A percentile compares a stretch with the other conserved stretches of the same genome.
Evolutionary conservation across 2,113 vertebrate species (phyloP).

Genomic region (Ceuthmochares aereus): DNA sequence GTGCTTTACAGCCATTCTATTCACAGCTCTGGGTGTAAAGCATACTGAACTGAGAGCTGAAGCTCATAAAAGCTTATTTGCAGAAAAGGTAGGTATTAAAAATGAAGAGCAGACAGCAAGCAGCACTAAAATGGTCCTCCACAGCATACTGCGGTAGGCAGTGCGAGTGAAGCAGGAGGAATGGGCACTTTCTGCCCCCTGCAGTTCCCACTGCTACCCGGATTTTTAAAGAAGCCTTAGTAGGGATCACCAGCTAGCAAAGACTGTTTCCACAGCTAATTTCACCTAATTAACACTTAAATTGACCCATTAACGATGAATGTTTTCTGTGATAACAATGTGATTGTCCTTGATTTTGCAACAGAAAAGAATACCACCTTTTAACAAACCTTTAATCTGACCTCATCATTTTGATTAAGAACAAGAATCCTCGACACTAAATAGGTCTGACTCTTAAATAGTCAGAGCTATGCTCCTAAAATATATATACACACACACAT

Average conservation of each 20-base stretch:
- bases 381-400: neutral
- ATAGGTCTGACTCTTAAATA: neutral
- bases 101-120: neutral
- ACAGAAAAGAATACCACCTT: neutral
- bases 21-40: neutral
- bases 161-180: neutral
- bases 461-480: neutral
- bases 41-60: neutral
- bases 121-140: slow-evolving; percentile 57
- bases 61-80: slow-evolving; percentile 16
- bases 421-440: neutral
- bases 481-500: neutral
- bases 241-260: neutral
- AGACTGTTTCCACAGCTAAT: neutral
- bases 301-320: neutral
- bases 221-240: slow-evolving; percentile 31
- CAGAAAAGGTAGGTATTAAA: slow-evolving; percentile 13
- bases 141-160: slow-evolving; percentile 48
- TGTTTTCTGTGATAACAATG: neutral
- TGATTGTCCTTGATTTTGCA: neutral
- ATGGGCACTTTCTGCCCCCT: slow-evolving; percentile 64
- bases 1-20: neutral
- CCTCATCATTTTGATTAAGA: neutral
- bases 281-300: neutral
- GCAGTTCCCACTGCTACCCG: slow-evolving; percentile 40